Base-by-base conservation (phyloP, 2,797 vertebrate genomes). In the Amazona ochrocephala region DNA sequence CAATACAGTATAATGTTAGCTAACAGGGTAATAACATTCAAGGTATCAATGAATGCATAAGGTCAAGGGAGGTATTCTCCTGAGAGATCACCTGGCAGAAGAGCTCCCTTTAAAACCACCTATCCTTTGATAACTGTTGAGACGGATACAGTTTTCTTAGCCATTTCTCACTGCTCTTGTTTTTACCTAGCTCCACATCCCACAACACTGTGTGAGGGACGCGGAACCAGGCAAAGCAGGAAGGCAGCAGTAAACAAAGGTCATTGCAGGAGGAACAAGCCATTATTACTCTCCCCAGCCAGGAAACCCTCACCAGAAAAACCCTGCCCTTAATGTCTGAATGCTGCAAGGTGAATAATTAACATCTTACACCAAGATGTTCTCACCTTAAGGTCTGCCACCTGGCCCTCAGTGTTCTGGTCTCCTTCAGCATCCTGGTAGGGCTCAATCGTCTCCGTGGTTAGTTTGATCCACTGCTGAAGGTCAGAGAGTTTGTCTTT, bases 401-500 rank as follows among this genome's bases (percentile, higher is more conserved):
- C 96, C 11, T 94, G 97, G 68, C 97, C 96, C 66, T 97, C 91
- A 0, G 96, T 72, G 44, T 96, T 98, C 98, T 98, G 98, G 1
- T 97, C 96, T 68, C 90, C 98, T 13, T 89, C 37, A 4, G 97
- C 68, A 39, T 82, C 93, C 50, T 78, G 93, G 82, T 96, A 98
- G 6, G 98, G 98, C 88, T 98, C 97, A 91, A 99, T 84, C 89
- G 97, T 98, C 97, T 98, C 98, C 0, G 83, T 98, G 94, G 97
- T 98, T 90, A 96, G 80, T 95, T 97, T 92, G 41, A 99, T 92
- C 99, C 99, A 99, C 89, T 98, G 98, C 94, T 98, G 97, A 13
- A 99, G 95, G 87, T 98, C 98, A 76, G 97, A 97, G 11, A 98
- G 96, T 79, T 97, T 97, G 30, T 99, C 97, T 17, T 98, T 98